A percentile compares a stretch with the other conserved stretches of the same genome.
Evolutionary conservation across 2,888 invertebrate genomes (phyloP).

Genomic region (Glomeris marginata): DNA sequence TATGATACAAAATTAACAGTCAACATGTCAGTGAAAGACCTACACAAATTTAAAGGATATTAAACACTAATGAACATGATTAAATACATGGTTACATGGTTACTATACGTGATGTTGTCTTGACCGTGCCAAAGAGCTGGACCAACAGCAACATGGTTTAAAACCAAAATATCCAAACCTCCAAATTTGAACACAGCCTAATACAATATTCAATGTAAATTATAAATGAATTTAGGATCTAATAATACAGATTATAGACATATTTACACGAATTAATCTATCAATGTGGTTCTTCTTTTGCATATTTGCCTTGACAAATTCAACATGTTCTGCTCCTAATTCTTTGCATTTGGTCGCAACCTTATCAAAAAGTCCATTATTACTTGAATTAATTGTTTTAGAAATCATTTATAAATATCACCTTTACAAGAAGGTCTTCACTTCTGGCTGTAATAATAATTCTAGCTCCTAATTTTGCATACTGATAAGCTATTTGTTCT

Average conservation of each 20-base stretch:
- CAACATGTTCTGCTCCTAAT: constrained; percentile 4
- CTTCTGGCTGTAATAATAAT: constrained; percentile 6
- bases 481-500: constrained; percentile 28
- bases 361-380: no score
- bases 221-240: not conserved
- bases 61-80: no score
- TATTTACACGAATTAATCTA: no score
- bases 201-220: not conserved
- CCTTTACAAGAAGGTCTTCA: constrained; percentile 1
- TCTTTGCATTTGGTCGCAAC: constrained; percentile 2
- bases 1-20: constrained; percentile 27
- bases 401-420: no score
- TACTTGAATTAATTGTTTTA: no score
- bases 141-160: constrained; percentile 4
- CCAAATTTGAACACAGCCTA: not conserved
- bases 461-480: constrained; percentile 23
- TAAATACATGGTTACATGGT: no score
- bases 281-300: not conserved
- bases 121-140: constrained; percentile 1
- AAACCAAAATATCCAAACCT: constrained; percentile 5
- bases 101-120: not conserved
- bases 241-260: not conserved
- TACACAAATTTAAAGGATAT: no score
- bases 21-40: constrained; percentile 8
- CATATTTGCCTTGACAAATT: not conserved